phyloP scores from a whole-genome alignment of 2,888 invertebrate genomes.

The Calameuta pallipes region DNA sequence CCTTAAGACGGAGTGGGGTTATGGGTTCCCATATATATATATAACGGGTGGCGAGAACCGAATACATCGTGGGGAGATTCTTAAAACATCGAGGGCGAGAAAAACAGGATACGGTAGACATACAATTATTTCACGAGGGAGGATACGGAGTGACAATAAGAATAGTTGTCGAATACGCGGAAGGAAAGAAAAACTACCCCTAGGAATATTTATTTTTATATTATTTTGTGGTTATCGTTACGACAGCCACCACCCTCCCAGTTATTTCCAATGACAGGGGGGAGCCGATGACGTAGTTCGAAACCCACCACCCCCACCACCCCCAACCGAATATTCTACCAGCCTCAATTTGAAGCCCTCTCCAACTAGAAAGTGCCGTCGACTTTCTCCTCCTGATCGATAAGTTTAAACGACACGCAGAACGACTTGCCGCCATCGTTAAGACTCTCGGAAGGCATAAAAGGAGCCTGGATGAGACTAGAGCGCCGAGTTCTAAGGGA shows the following conservation, averaged over 20 bases:
- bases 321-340: neutral
- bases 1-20: neutral
- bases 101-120: neutral
- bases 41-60: neutral
- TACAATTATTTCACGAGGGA: neutral
- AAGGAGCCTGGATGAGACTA: neutral
- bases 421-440: neutral
- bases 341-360: neutral
- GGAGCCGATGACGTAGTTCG: neutral
- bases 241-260: neutral
- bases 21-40: neutral
- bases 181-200: neutral
- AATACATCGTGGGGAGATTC: neutral
- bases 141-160: conserved; percentile 7
- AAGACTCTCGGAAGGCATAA: neutral
- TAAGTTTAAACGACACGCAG: neutral
- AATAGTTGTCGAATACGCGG: neutral
- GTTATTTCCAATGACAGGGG: neutral
- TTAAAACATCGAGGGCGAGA: neutral
- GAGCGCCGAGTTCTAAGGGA: neutral
- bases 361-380: neutral
- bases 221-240: conserved; percentile 22
- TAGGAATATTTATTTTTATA: conserved; percentile 21
- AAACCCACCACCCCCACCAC: neutral
- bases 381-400: neutral